A percentile compares a stretch with the other conserved stretches of the same genome.
Conservation (phyloP, 2,797 vertebrate genomes). For the Crocidura indochinensis region DNA sequence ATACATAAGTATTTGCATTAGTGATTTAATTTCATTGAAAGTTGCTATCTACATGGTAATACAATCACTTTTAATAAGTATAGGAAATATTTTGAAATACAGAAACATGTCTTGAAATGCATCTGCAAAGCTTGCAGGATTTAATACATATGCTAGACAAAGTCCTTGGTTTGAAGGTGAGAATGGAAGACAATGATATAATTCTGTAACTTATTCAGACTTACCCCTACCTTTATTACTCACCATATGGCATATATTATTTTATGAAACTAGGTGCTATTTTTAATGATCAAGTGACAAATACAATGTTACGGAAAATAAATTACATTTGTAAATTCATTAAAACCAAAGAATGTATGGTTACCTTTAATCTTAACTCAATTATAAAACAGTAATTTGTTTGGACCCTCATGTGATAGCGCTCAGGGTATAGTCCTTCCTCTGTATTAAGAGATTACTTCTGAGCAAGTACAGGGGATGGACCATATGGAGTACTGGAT, state of each 20-base stretch:
- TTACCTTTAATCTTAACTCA: neutral
- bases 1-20: neutral
- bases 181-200: neutral
- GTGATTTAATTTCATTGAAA: neutral
- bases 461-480: too few species aligned
- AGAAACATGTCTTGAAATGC: neutral
- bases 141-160: conserved; percentile 1
- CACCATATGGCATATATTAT: neutral
- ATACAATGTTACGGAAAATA: neutral
- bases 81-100: neutral
- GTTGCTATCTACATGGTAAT: neutral
- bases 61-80: neutral
- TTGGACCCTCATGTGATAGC: too few species aligned
- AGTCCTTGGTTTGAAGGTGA: neutral
- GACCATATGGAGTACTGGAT: too few species aligned
- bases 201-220: neutral
- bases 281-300: neutral
- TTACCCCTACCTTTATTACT: neutral
- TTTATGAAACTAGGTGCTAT: neutral
- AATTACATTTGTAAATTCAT: neutral
- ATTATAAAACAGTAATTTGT: neutral
- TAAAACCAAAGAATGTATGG: neutral
- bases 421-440: too few species aligned
- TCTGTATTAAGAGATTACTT: too few species aligned
- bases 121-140: neutral